Evolutionary conservation across 2,797 vertebrate species (phyloP), one percentile per base, ranked within the genome.

Genomic region (Poeciliopsis infans): DNA sequence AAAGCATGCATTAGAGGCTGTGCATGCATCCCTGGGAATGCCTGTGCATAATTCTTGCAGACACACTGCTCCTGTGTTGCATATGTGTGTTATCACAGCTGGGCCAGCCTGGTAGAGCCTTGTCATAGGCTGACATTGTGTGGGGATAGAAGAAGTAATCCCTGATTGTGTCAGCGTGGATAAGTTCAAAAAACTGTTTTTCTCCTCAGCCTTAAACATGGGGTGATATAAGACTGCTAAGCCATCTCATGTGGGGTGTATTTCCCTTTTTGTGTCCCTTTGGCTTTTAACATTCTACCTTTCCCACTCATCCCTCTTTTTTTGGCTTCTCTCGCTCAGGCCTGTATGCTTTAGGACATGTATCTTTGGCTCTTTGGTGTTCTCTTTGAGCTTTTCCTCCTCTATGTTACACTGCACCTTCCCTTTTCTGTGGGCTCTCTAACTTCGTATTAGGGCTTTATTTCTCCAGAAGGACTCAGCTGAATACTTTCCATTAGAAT

Each of bases 401-500:
- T 77, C 36, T 76, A 75, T 83, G 83, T 74, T 61, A 66, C 69
- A 80, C 81, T 78, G 75, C 80, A 75, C 74, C 78, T 84, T 83
- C 68, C 75, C 74, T 86, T 75, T 84, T 84, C 83, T 59, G 49
- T 43, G 61, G 20, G 8, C 85, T 83, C 81, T 81, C 82, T 87
- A 79, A 83, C 80, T 90, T 84, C 51, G 20, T 77, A 82, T 81
- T 86, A 51, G 36, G 61, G 36, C 70, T 81, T 83, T 76, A 59
- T 75, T 59, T 78, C 55, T 36, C 55, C 18, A 18, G 80, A 94
- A 87, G 92, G 90, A 92, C 92, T 93, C 90, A 85, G 86, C 89
- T 92, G 93, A 95, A 93, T 94, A 91, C 88, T 90, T 92, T 92
- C 92, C 88, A 94, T 94, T 93, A 93, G 92, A 93, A 88, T 88